A percentile compares a stretch with the other conserved stretches of the same genome.
Conservation (phyloP, 2,797 vertebrate species). For the Hirundo rustica region DNA sequence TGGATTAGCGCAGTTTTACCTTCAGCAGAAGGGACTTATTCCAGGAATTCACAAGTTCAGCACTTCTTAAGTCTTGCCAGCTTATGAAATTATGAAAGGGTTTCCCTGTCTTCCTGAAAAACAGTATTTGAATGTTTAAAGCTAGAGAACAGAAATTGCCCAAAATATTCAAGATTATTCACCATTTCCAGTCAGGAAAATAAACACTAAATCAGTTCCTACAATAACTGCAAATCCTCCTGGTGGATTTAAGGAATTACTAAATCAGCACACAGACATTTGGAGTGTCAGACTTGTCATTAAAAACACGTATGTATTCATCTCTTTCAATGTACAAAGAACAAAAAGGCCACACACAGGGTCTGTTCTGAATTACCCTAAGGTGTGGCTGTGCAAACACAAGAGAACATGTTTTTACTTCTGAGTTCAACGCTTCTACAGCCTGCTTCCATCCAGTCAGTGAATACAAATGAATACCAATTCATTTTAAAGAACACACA, state of each 20-base stretch:
- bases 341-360: neutral
- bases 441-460: neutral
- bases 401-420: neutral
- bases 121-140: constrained; percentile 5
- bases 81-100: constrained; percentile 98
- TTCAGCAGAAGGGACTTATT: constrained; percentile 89
- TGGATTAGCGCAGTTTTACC: constrained; percentile 72
- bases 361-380: neutral
- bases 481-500: neutral
- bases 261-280: neutral
- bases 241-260: neutral
- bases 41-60: constrained; percentile 89
- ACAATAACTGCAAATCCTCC: neutral
- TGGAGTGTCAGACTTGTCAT: neutral
- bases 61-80: constrained; percentile 92
- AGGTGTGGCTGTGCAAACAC: neutral
- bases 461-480: neutral
- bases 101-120: constrained; percentile 86
- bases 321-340: neutral
- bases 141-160: neutral
- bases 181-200: neutral
- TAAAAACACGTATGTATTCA: accelerated
- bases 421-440: neutral
- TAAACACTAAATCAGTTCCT: neutral
- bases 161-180: neutral